Evolutionary conservation across 2,888 invertebrate species (phyloP).

Genomic region (Chloromyia formosa): DNA sequence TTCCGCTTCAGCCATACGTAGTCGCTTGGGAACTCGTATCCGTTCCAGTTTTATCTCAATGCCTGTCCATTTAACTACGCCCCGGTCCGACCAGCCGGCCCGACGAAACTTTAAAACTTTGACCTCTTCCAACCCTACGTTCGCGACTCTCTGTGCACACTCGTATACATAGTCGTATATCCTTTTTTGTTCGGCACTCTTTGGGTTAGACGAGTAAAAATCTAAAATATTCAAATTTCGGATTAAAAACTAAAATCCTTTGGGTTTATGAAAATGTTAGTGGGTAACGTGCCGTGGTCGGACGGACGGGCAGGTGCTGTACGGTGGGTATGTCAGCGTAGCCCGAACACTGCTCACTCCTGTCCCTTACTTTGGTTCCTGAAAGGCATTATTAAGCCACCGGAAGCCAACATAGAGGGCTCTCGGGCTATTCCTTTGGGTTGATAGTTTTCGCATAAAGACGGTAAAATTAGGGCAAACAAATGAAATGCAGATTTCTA

Average conservation of each 20-base stretch:
- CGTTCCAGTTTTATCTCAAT: no score
- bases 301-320: not conserved
- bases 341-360: not conserved
- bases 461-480: conserved; percentile 17
- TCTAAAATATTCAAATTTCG: conserved; percentile 43
- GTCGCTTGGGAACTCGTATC: no score
- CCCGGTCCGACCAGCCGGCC: not conserved
- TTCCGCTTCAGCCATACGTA: not conserved
- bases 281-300: not conserved
- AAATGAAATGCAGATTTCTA: conserved; percentile 9
- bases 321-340: not conserved
- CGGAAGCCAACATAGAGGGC: not conserved
- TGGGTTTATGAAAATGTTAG: conserved; percentile 42
- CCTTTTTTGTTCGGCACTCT: not conserved
- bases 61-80: not conserved
- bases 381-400: conserved; percentile 5
- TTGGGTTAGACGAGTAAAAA: conserved; percentile 21
- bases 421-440: not conserved
- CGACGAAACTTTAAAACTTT: not conserved
- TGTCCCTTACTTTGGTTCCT: not conserved
- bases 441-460: conserved; percentile 16
- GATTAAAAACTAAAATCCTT: conserved; percentile 41
- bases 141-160: not conserved
- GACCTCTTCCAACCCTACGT: not conserved
- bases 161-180: no score